Percentiles rank a stretch among this genome's conserved stretches.
Conservation (phyloP, 2,113 vertebrate genomes). For the Fregetta grallaria region DNA sequence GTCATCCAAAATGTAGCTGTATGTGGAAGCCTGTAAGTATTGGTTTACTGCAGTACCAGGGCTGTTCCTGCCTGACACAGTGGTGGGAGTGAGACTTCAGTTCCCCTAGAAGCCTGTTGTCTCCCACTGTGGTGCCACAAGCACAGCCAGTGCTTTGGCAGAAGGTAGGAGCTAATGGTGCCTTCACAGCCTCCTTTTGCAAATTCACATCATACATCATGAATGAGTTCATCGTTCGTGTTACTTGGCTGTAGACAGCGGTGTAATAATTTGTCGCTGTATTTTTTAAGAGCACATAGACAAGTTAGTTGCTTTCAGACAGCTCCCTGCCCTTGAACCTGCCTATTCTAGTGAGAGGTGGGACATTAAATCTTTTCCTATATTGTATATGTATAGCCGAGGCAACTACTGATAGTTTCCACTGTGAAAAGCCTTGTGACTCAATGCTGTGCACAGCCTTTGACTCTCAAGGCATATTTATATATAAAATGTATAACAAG, state of each 20-base stretch:
- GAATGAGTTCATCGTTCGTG: rapidly evolving
- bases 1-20: background rate
- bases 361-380: background rate
- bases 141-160: background rate
- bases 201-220: rapidly evolving
- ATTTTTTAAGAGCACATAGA: background rate
- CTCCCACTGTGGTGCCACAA: background rate
- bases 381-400: background rate
- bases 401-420: background rate
- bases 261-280: background rate
- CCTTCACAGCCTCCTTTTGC: rapidly evolving
- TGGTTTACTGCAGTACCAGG: background rate
- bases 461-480: background rate
- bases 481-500: background rate
- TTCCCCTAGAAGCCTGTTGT: background rate
- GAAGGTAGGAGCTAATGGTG: background rate
- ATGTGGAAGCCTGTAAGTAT: background rate
- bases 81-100: background rate
- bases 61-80: background rate
- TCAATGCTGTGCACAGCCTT: background rate
- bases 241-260: background rate
- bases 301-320: background rate
- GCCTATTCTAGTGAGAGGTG: background rate
- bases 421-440: background rate
- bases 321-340: background rate